Evolutionary conservation across 1,140 invertebrate genomes (phyloP).

Genomic region (Littorina saxatilis): DNA sequence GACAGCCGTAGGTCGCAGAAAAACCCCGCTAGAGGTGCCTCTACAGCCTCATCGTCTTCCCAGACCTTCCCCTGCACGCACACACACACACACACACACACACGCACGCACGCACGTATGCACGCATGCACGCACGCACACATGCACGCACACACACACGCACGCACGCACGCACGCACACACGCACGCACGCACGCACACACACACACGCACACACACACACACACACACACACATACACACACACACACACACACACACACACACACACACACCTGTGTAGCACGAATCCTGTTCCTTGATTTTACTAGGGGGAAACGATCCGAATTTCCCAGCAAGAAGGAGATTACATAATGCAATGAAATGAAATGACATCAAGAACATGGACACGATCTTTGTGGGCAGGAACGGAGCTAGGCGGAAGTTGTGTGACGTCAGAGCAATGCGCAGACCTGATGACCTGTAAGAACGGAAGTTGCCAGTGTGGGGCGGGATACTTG

Average conservation of each 20-base stretch:
- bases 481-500: background rate
- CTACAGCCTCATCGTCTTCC: background rate
- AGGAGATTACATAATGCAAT: no score
- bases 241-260: background rate
- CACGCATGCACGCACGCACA: background rate
- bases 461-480: background rate
- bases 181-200: background rate
- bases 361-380: no score
- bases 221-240: background rate
- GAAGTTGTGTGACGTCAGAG: conserved; percentile 3
- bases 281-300: no score
- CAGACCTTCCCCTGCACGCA: background rate
- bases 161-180: background rate
- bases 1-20: background rate
- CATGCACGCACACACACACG: background rate
- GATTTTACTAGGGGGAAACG: no score
- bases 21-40: no score
- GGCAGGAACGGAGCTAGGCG: background rate
- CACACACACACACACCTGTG: background rate
- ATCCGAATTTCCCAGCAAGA: no score
- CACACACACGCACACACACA: background rate
- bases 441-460: background rate
- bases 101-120: background rate
- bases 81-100: background rate
- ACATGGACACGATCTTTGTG: no score